Evolutionary conservation across 2,113 vertebrate species (phyloP).

Genomic region (Poeciliopsis turrubarensis): DNA sequence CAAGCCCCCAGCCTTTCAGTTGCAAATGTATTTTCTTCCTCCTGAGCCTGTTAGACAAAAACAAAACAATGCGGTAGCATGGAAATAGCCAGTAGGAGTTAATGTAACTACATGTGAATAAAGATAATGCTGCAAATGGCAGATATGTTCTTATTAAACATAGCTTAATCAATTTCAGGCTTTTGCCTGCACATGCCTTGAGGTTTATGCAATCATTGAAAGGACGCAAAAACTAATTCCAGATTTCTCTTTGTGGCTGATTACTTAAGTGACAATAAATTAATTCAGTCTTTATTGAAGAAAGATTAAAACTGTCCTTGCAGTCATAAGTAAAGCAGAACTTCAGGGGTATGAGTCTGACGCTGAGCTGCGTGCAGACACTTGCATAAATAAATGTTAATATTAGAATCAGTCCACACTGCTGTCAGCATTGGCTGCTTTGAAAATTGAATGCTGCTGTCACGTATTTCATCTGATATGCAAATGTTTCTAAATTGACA

Average conservation of each 20-base stretch:
- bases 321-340: slow-evolving; percentile 8
- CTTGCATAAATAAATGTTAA: slow-evolving; percentile 36
- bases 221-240: slow-evolving; percentile 31
- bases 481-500: slow-evolving; percentile 47
- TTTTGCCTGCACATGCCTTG: slow-evolving; percentile 9
- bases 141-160: background rate
- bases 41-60: too few species aligned
- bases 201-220: slow-evolving; percentile 17
- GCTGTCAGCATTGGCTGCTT: slow-evolving; percentile 41
- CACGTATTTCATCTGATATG: slow-evolving; percentile 50
- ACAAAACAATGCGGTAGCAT: too few species aligned
- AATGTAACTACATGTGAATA: too few species aligned
- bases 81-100: too few species aligned
- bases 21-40: too few species aligned
- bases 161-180: slow-evolving; percentile 12
- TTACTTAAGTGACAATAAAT: slow-evolving; percentile 30
- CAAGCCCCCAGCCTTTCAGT: too few species aligned
- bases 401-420: slow-evolving; percentile 48
- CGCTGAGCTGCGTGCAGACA: slow-evolving; percentile 2
- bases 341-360: slow-evolving; percentile 30
- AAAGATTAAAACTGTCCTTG: slow-evolving; percentile 29
- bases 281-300: slow-evolving; percentile 9
- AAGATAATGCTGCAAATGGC: too few species aligned
- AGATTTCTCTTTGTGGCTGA: slow-evolving; percentile 13
- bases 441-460: slow-evolving; percentile 49